phyloP scores from a whole-genome alignment of 2,113 vertebrate genomes.

The Nothoprocta perdicaria region DNA sequence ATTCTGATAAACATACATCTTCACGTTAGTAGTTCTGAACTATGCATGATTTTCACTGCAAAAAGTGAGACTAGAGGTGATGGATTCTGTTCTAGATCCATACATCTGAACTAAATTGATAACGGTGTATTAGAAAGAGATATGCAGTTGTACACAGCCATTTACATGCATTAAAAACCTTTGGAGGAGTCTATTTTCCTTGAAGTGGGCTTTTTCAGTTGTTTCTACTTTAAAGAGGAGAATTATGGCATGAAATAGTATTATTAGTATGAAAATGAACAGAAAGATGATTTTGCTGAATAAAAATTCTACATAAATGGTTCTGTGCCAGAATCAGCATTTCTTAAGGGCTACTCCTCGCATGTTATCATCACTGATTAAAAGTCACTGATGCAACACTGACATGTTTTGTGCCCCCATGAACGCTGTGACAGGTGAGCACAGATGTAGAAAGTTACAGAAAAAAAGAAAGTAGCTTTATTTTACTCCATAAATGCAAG shows the following conservation, averaged over 20 bases:
- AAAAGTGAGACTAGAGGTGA: not conserved
- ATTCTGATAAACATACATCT: not conserved
- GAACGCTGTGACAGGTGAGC: not conserved
- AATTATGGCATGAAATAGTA: not conserved
- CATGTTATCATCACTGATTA: not conserved
- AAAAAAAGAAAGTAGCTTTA: not conserved
- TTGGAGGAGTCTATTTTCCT: not conserved
- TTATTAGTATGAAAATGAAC: not conserved
- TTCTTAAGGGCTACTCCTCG: not conserved
- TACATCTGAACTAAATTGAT: not conserved
- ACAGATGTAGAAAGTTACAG: not conserved
- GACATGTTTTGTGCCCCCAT: not conserved
- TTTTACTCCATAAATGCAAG: not conserved
- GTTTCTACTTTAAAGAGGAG: not conserved
- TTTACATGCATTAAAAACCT: not conserved
- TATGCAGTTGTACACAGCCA: not conserved
- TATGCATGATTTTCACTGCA: not conserved
- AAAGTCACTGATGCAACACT: not conserved
- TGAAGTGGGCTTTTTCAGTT: not conserved
- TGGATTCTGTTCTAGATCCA: not conserved
- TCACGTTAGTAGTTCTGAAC: not conserved
- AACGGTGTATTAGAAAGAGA: not conserved
- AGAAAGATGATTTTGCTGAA: not conserved
- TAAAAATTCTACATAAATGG: not conserved
- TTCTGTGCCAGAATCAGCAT: not conserved